Evolutionary conservation across 2,888 invertebrate species (phyloP), one percentile per base, ranked within the genome.

Genomic region (Lumbricus terrestris): DNA sequence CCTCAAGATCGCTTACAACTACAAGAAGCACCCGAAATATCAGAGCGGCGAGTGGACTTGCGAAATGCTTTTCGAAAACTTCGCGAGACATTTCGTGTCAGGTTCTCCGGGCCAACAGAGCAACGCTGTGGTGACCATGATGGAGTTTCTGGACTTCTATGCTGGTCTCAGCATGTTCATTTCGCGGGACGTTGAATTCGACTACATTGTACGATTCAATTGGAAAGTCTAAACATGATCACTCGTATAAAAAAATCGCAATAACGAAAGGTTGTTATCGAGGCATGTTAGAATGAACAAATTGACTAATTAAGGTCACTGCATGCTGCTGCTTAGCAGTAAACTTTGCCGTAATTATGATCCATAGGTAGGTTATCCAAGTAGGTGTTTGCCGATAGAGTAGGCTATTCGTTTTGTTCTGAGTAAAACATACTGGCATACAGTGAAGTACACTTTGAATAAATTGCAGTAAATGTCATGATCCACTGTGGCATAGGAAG

Each of bases 111-210:
- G 5, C 34, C 37, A 33, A 20, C 34, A 34, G 35, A 16, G 34
- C 18, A 35, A 85, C 18, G 85, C 23, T 16, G 8, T 85, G 20
- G 34, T 85, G 85, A 35, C 85, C 20, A 85, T 35, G 23, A 85
- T 2, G 35, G 85, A 85, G 23, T 85, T 85, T 35, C 35, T 35
- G 0, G 85, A 85, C 34, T 85, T 85, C 85, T 85, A 85, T 37
- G 85, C 85, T 85, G 85, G 85, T 23, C 37, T 85, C 34, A 85
- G 85, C 85, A 34, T 85, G 85, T 85, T 85, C 85, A 85, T 85
- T 85, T 3, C 18, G 6, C 29, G 85, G 37, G 37, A 85, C 35
- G 85, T 85, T 15, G 85, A 85, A 34, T 85, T 85, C n/a, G 85
- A 85, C 37, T 85, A 85, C 16, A 85, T 85, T 37, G 37, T 85